These are phyloP conservation scores for Heteromyza rotundicornis DNA, from an alignment of 2,888 invertebrate genomes.

Conservation along the genomic window DNA sequence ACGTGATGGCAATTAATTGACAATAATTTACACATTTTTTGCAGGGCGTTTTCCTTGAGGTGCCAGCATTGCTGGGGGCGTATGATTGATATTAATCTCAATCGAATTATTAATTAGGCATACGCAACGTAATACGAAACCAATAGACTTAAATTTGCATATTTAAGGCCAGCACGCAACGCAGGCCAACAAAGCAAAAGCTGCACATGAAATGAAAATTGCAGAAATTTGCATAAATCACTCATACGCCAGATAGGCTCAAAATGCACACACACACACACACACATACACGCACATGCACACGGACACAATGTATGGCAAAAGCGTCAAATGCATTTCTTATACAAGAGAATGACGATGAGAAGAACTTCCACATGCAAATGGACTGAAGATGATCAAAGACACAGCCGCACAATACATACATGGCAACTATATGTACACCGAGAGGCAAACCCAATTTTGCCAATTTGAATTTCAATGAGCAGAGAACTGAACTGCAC, in stretches of 20 bases:
- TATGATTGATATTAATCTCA: slow-evolving; percentile 48
- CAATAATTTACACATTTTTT: too few relatives aligned
- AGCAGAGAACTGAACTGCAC: too few relatives aligned
- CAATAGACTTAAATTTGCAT: slow-evolving; percentile 49
- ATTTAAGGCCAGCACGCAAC: slow-evolving; percentile 7
- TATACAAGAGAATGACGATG: neutral
- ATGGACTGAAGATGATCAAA: too few relatives aligned
- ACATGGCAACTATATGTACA: too few relatives aligned
- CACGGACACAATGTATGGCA: neutral
- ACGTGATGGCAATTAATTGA: too few relatives aligned
- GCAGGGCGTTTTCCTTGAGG: too few relatives aligned
- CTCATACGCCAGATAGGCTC: slow-evolving; percentile 7
- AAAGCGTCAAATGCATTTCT: neutral
- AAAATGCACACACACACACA: too few relatives aligned
- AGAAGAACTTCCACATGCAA: neutral
- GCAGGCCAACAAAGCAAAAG: neutral
- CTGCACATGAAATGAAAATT: neutral
- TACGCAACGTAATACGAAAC: slow-evolving; percentile 41
- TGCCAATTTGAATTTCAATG: too few relatives aligned
- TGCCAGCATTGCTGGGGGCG: too few relatives aligned
- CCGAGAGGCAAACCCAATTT: too few relatives aligned
- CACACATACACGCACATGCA: too few relatives aligned
- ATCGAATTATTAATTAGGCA: slow-evolving; percentile 49
- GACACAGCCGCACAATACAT: too few relatives aligned
- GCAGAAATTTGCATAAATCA: slow-evolving; percentile 35